A percentile compares a stretch with the other conserved stretches of the same genome.
phyloP scores from a whole-genome alignment of 2,888 invertebrate species.

The Diaprepes abbreviatus region DNA sequence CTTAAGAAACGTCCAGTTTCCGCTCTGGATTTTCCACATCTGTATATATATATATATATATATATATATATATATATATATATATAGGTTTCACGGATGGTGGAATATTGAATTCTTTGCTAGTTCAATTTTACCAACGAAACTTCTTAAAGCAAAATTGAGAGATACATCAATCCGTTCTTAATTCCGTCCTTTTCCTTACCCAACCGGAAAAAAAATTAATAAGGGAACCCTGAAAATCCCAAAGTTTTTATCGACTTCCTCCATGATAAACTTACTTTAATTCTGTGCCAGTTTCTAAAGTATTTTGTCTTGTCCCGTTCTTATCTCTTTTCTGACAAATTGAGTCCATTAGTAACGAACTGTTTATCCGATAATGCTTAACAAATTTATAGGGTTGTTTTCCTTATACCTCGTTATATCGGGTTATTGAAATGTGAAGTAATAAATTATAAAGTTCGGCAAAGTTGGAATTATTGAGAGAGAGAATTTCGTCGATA shows the following conservation, averaged over 20 bases:
- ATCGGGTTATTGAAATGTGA: conserved; percentile 12
- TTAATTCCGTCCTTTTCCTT: neutral
- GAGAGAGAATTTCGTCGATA: neutral
- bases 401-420: conserved; percentile 18
- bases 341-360: conserved; percentile 47
- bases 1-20: too few species aligned
- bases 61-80: too few species aligned
- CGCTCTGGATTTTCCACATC: too few species aligned
- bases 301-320: conserved; percentile 28
- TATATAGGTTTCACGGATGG: too few species aligned
- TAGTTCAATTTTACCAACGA: too few species aligned
- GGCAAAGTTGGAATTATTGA: neutral
- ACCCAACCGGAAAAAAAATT: neutral
- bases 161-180: too few species aligned
- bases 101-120: too few species aligned
- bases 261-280: conserved; percentile 9
- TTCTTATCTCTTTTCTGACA: conserved; percentile 38
- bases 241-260: conserved; percentile 11
- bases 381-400: conserved; percentile 19
- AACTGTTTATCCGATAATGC: conserved; percentile 37
- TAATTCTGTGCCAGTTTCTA: neutral
- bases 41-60: too few species aligned
- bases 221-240: neutral
- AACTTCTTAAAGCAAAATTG: too few species aligned
- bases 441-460: conserved; percentile 7